phyloP scores from a whole-genome alignment of 2,888 invertebrate genomes.

The Diadegma fenestrale region DNA sequence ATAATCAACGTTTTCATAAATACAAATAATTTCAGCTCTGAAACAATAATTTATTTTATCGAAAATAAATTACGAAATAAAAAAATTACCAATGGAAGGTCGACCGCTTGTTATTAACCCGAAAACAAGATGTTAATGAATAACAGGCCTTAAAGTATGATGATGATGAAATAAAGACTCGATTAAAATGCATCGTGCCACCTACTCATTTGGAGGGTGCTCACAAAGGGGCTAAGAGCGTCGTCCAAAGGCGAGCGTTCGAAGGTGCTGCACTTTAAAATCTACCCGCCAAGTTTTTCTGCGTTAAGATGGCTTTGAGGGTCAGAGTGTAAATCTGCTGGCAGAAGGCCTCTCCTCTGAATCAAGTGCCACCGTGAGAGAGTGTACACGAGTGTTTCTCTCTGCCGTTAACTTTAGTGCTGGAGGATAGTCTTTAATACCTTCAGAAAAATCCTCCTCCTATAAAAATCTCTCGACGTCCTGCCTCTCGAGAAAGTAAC shows the following conservation, averaged over 20 bases:
- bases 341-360: constrained; percentile 53
- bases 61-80: neutral
- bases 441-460: constrained; percentile 74
- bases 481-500: constrained; percentile 55
- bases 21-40: no score
- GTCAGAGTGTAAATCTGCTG: constrained; percentile 60
- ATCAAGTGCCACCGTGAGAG: constrained; percentile 58
- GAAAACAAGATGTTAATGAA: constrained; percentile 20
- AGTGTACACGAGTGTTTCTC: constrained; percentile 44
- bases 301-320: constrained; percentile 3
- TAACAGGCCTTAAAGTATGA: neutral
- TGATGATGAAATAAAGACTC: constrained; percentile 42
- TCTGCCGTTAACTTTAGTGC: constrained; percentile 58
- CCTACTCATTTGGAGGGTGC: constrained; percentile 26
- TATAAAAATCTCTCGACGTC: constrained; percentile 64
- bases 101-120: neutral
- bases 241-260: constrained; percentile 31
- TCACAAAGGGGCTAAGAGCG: constrained; percentile 34
- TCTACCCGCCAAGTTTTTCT: constrained; percentile 4
- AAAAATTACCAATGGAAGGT: neutral
- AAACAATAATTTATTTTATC: no score
- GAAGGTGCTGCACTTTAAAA: constrained; percentile 48
- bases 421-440: constrained; percentile 75
- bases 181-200: constrained; percentile 53
- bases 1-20: no score